phyloP scores from a whole-genome alignment of 2,888 invertebrate genomes.

The Drosophila antonietae region DNA sequence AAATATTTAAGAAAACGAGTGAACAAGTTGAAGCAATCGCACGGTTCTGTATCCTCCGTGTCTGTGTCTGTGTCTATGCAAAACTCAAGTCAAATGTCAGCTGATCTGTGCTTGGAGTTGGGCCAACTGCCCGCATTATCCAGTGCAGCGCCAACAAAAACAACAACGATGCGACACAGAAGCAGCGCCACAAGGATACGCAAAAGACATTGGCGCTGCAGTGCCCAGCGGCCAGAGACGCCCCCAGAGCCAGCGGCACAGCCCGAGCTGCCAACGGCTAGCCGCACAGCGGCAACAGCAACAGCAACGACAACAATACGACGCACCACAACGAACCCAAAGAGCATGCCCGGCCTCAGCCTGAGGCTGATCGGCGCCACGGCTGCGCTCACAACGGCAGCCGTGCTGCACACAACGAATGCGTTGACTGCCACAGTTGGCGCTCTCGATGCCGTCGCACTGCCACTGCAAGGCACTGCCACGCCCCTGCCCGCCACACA shows the following conservation, averaged over 20 bases:
- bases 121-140: constrained; percentile 52
- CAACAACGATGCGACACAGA: constrained; percentile 52
- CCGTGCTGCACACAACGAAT: constrained; percentile 63
- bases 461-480: constrained; percentile 65
- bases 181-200: constrained; percentile 69
- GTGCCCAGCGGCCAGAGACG: constrained; percentile 4
- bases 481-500: constrained; percentile 47
- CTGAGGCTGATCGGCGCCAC: constrained; percentile 52
- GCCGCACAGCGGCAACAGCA: neutral
- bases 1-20: neutral
- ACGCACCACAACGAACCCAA: constrained; percentile 33
- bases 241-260: constrained; percentile 13
- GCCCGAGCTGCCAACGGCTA: neutral
- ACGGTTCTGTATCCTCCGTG: constrained; percentile 11
- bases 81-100: constrained; percentile 30
- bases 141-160: constrained; percentile 38
- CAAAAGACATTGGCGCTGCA: constrained; percentile 62
- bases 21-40: constrained; percentile 14
- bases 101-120: constrained; percentile 52
- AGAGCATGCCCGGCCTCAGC: constrained; percentile 30
- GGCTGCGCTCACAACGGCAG: constrained; percentile 53
- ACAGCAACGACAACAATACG: constrained; percentile 3
- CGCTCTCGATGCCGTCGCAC: constrained; percentile 47
- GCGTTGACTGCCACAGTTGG: constrained; percentile 50
- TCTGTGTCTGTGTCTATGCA: constrained; percentile 16